Base-by-base conservation (phyloP, 2,888 invertebrate genomes). In the Mimachlamys varia region DNA sequence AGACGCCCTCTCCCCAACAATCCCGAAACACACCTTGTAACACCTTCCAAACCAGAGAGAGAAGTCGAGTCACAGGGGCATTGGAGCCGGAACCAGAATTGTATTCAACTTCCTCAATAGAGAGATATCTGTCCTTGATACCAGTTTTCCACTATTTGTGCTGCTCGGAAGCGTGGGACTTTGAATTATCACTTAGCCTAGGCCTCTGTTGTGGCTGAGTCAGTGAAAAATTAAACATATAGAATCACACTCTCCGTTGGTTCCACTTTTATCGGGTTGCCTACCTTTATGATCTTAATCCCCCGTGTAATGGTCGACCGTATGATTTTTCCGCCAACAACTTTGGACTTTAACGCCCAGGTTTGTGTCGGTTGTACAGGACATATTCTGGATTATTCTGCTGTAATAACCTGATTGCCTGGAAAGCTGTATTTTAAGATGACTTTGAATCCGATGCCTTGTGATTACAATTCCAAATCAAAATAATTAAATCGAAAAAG, bases 361-460 rank as follows among this genome's bases (percentile, higher is more conserved):
- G 27, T 4, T 76, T 76, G 4, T 27, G 22, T 58, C 7, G 22
- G 58, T 58, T 58, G n/a, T 19, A 19, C 76, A 76, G 27, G 7
- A 44, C 44, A 13, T 27, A 2, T 7, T 33, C 76, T 10, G 33
- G 76, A 76, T 76, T 76, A 76, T 76, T 27, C 27, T 76, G 76
- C 76, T 7, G 27, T 33, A 76, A 33, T 76, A 76, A 27, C 13
- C 27, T 7, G 22, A 76, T 22, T 33, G 76, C 76, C 10, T 33
- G 12, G 33, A 10, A 27, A 27, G 76, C 27, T 33, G 76, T 27
- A 76, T 76, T 76, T 76, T 76, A 76, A 76, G 27, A 76, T 76
- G 76, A 33, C 76, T 76, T 76, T 76, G 76, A 76, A 76, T 76
- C 76, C 27, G 27, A 76, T 33, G 76, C 76, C 76, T 76, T 76